Base-by-base conservation (phyloP, 1,140 invertebrate species). In the Pogonomyrmex californicus region DNA sequence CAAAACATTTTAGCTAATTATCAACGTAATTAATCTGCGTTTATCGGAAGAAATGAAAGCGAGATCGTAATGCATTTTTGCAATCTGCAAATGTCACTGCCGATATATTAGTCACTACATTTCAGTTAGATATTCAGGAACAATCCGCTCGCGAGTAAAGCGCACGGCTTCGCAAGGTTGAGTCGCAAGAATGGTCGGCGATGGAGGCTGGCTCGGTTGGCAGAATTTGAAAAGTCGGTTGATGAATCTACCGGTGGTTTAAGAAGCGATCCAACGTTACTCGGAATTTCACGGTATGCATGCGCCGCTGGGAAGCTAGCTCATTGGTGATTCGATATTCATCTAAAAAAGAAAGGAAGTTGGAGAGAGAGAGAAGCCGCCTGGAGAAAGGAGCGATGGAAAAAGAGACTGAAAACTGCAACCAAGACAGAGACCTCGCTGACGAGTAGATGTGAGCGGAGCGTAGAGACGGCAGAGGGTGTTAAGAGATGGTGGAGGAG, bases 391-490 rank as follows among this genome's bases (percentile, higher is more conserved):
- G 44, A 79, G 77, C 47, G 77, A 73, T 62, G 85, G 47, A 90
- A 86, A 88, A 87, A 82, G 90, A 71, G 68, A 73, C 38, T 60
- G 82, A 92, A 88, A 92, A 88, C 68, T 86, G 87, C 82, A 79
- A 87, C 89, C 86, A 91, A 91, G 91, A 90, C 88, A 91, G 73
- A 90, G 88, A 91, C 76, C 87, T 90, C 60, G 88, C 79, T 85
- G 88, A 62, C 78, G 90, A 62, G 77, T 90, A 86, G 83, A 85
- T 88, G 86, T 78, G 88, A 91, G 82, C 77, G 51, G 81, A 82
- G 85, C 68, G 62, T 65, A 76, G 86, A 79, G 85, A 68, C 47
- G 85, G 71, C 88, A 81, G 79, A 86, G 88, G 81, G 86, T 81
- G 78, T 66, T 87, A 87, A 87, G 86, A 89, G 89, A 77, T 73